Conservation (phyloP, 2,113 vertebrate genomes). For the Platichthys stellatus region DNA sequence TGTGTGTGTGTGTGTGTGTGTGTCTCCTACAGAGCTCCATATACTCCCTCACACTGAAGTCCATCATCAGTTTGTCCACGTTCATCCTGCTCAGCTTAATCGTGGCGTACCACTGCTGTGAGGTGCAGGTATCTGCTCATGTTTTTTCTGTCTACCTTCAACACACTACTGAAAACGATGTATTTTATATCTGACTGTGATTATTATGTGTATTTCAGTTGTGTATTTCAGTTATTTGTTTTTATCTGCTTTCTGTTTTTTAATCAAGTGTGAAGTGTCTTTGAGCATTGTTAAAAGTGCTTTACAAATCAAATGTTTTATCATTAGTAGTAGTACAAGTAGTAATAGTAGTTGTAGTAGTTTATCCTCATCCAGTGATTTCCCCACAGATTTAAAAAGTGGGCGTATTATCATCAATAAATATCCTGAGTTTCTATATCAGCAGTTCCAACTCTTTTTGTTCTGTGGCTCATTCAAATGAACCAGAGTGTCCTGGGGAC, state of each 20-base stretch:
- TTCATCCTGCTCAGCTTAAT: conserved; percentile 91
- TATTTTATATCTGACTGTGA: background rate
- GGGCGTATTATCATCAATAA: too few relatives aligned
- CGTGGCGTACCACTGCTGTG: conserved; percentile 92
- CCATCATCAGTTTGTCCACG: conserved; percentile 95
- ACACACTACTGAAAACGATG: background rate
- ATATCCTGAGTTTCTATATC: background rate
- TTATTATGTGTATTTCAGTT: background rate
- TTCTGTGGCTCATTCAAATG: too few relatives aligned
- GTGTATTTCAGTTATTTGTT: background rate
- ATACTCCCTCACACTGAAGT: conserved; percentile 93
- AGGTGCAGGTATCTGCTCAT: conserved; percentile 88
- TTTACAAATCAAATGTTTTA: too few relatives aligned
- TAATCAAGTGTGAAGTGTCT: too few relatives aligned
- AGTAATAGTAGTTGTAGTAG: too few relatives aligned
- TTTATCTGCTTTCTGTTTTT: too few relatives aligned
- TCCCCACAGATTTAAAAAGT: too few relatives aligned
- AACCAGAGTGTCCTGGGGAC: too few relatives aligned
- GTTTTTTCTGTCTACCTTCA: background rate
- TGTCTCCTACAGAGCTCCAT: conserved; percentile 86
- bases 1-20: conserved; percentile 11
- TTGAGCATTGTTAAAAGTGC: too few relatives aligned
- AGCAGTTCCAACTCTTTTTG: background rate
- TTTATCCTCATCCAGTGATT: too few relatives aligned
- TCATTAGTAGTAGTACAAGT: too few relatives aligned